Evolutionary conservation across 2,113 vertebrate species (phyloP), one percentile per base, ranked within the genome.

Genomic region (Grammomys surdaster): DNA sequence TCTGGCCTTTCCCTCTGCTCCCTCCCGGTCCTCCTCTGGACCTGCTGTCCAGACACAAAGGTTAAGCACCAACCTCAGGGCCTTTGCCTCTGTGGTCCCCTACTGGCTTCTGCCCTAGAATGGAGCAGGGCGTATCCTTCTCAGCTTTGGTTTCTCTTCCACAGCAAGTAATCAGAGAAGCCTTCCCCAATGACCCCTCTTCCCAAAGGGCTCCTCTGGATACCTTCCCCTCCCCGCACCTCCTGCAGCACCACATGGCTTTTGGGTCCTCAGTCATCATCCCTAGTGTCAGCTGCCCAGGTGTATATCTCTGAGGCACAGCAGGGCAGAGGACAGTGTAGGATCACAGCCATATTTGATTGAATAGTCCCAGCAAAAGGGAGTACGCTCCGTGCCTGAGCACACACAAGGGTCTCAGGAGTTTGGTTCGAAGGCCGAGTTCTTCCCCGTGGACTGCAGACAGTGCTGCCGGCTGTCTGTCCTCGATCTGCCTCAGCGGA

Each of bases 61-160:
- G 54, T 22, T 33, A 43, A 86, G 46, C 58, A 19, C 33, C 9
- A 1, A 43, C 89, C 48, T 31, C 85, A 80, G 73, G 85, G 58
- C 46, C 85, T 96, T 88, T 88, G 88, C 36, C 46, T 46, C 46
- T 58, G 73, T 75, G 88, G 19, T 46, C 69, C 63, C 60, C 60
- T 51, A 1, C 19, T 46, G 10, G 70, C 24, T 69, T 70, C 40
- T 76, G 36, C 73, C 12, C 24, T 14, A 75, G 85, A 56, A 31
- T 3, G 0, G 16, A 6, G 1, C 16, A 28, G 26, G 48, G 40
- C 31, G 72, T 16, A 9, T 1, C 20, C 54, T 11, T 76, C 17
- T 31, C 22, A 54, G 56, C 36, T 36, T 22, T 7, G 48, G n/a
- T 56, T 56, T 88, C n/a, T 87, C 46, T 46, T 89, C 7, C 1